These are phyloP conservation scores for Arrhopalites spinosus DNA, from an alignment of 2,888 invertebrate genomes.

Conservation along the genomic window DNA sequence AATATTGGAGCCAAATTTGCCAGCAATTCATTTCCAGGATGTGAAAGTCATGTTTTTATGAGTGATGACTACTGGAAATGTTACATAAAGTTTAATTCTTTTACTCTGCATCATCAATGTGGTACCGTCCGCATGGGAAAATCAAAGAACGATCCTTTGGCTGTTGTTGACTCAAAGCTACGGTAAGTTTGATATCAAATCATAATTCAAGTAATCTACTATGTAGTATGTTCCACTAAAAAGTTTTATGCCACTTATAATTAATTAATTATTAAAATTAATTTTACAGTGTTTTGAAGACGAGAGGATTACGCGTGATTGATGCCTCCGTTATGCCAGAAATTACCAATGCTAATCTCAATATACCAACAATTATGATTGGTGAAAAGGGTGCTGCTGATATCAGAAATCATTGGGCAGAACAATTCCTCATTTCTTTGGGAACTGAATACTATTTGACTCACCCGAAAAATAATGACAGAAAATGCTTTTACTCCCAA, in stretches of 20 bases:
- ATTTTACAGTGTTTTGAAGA: conserved; percentile 30
- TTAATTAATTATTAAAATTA: conserved; percentile 5
- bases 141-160: conserved; percentile 29
- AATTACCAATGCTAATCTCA: conserved; percentile 34
- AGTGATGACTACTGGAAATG: conserved; percentile 47
- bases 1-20: conserved; percentile 38
- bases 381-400: conserved; percentile 30
- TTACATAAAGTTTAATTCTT: conserved; percentile 28
- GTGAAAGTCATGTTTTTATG: conserved; percentile 35
- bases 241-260: no score
- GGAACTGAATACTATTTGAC: background rate
- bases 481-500: conserved; percentile 19
- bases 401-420: conserved; percentile 24
- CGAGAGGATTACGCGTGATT: conserved; percentile 18
- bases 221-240: no score
- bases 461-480: background rate
- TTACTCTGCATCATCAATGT: conserved; percentile 42
- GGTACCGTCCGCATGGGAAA: conserved; percentile 48
- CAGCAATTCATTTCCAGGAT: conserved; percentile 37
- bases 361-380: conserved; percentile 36
- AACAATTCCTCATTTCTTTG: conserved; percentile 21
- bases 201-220: background rate
- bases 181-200: conserved; percentile 31
- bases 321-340: conserved; percentile 38
- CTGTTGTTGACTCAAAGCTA: conserved; percentile 48